Evolutionary conservation across 1,140 invertebrate species (phyloP).

Genomic region (Chlorops oryzae): DNA sequence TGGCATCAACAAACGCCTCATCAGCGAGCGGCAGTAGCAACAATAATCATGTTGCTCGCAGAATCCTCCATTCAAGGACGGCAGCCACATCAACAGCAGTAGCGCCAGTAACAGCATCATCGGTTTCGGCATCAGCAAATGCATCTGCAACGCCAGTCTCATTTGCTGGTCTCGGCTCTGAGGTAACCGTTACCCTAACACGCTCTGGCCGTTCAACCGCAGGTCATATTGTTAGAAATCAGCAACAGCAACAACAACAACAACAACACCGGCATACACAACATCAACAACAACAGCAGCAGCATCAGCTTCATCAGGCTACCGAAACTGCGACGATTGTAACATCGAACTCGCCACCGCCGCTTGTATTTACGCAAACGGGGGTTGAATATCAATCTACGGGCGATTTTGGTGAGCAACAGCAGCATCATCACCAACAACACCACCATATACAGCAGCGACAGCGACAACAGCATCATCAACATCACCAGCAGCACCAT

Average conservation of each 20-base stretch:
- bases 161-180: constrained; percentile 42
- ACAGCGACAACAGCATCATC: constrained; percentile 29
- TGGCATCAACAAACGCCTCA: constrained; percentile 10
- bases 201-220: constrained; percentile 39
- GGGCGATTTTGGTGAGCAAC: too few species aligned
- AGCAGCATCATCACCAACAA: constrained; percentile 26
- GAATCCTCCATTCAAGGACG: constrained; percentile 42
- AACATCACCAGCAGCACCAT: constrained; percentile 19
- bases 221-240: constrained; percentile 45
- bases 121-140: constrained; percentile 8
- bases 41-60: constrained; percentile 33
- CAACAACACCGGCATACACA: constrained; percentile 25
- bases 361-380: constrained; percentile 15
- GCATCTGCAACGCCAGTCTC: constrained; percentile 29
- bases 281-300: constrained; percentile 29
- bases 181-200: constrained; percentile 42
- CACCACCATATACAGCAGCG: constrained; percentile 26
- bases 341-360: constrained; percentile 12
- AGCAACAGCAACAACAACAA: neutral
- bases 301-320: constrained; percentile 13
- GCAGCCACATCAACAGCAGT: constrained; percentile 16
- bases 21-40: neutral
- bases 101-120: constrained; percentile 7
- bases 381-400: too few species aligned
- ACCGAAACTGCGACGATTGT: constrained; percentile 18